A percentile compares a stretch with the other conserved stretches of the same genome.
Evolutionary conservation across 2,113 vertebrate genomes (phyloP).

Genomic region (Hylia prasina): DNA sequence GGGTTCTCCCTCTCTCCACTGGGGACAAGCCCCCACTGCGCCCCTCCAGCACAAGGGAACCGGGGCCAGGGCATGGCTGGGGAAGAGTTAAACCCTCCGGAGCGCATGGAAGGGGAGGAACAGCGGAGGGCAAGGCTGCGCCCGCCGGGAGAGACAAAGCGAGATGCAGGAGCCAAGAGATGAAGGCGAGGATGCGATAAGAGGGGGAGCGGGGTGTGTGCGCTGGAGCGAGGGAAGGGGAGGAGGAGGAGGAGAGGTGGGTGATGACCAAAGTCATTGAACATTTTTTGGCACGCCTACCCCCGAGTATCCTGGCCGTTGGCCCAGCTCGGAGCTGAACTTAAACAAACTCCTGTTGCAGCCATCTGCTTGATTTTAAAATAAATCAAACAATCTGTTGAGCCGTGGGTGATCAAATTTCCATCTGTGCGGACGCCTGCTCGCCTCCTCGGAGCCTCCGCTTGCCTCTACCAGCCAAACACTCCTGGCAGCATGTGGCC

Average conservation of each 20-base stretch:
- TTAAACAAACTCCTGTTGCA: slow-evolving; percentile 99
- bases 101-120: neutral
- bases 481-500: slow-evolving; percentile 91
- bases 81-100: neutral
- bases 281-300: slow-evolving; percentile 88
- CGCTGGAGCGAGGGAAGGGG: slow-evolving; percentile 53
- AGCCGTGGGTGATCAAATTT: slow-evolving; percentile 95
- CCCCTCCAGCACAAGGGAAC: neutral
- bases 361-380: slow-evolving; percentile 99
- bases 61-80: neutral
- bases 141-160: neutral
- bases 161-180: slow-evolving; percentile 4
- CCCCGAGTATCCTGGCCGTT: slow-evolving; percentile 83
- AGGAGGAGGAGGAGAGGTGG: slow-evolving; percentile 80
- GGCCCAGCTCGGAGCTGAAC: slow-evolving; percentile 95
- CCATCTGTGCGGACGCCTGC: slow-evolving; percentile 87
- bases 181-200: slow-evolving; percentile 1
- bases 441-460: slow-evolving; percentile 95
- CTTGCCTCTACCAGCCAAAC: slow-evolving; percentile 87
- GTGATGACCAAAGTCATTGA: slow-evolving; percentile 92
- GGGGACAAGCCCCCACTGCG: fast-evolving
- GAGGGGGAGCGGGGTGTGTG: slow-evolving; percentile 58
- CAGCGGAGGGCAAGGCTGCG: neutral
- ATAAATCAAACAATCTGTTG: slow-evolving; percentile 98
- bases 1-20: neutral